Conservation (phyloP, 1,140 invertebrate genomes). For the Eubasilissa regina region DNA sequence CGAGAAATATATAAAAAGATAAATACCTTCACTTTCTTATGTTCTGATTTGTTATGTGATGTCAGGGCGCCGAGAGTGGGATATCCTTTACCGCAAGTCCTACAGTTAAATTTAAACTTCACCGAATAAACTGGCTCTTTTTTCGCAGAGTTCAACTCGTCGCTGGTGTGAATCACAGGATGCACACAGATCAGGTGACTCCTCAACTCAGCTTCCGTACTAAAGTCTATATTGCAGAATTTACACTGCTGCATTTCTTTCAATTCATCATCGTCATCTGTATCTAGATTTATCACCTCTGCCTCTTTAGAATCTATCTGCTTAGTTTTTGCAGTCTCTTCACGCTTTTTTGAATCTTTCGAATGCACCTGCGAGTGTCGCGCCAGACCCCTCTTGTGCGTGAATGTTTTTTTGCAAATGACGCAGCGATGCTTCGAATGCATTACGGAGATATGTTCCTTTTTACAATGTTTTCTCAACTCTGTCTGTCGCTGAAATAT, state of each 20-base stretch:
- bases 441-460: neutral
- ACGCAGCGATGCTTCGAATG: slow-evolving; percentile 21
- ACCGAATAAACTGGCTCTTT: neutral
- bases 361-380: slow-evolving; percentile 26
- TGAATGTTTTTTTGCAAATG: slow-evolving; percentile 31
- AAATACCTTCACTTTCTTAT: slow-evolving; percentile 36
- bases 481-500: slow-evolving; percentile 19
- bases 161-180: neutral
- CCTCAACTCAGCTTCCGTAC: neutral
- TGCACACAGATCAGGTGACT: slow-evolving; percentile 14
- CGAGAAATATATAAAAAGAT: neutral
- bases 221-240: slow-evolving; percentile 20
- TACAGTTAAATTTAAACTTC: slow-evolving; percentile 51
- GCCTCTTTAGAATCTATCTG: neutral
- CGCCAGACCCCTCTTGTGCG: neutral
- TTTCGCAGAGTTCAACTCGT: slow-evolving; percentile 11
- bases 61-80: slow-evolving; percentile 42
- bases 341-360: slow-evolving; percentile 13
- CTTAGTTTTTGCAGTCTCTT: neutral
- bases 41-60: slow-evolving; percentile 39
- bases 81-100: slow-evolving; percentile 44
- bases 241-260: neutral
- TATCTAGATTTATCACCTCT: slow-evolving; percentile 15
- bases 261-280: neutral
- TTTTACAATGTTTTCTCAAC: slow-evolving; percentile 38